Evolutionary conservation across 92 coral and sea anemone genomes (phyloP).

Genomic region (Micromussa lordhowensis): DNA sequence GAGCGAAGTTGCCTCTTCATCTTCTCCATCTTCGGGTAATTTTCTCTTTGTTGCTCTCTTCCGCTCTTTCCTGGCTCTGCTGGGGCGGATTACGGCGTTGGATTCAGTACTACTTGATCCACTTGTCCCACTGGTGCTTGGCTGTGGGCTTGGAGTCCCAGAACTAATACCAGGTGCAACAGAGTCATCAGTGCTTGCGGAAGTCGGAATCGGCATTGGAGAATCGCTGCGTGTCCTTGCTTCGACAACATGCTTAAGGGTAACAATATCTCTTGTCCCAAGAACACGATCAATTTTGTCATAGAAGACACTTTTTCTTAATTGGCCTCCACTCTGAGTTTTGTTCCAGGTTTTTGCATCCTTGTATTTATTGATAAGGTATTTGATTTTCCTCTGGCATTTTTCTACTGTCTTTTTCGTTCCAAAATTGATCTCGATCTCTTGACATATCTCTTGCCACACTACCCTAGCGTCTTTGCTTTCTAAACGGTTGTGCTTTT

Average conservation of each 20-base stretch:
- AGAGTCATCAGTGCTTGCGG: constrained; percentile 6
- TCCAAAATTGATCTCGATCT: constrained; percentile 24
- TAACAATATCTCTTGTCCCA: constrained; percentile 45
- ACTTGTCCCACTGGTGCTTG: constrained; percentile 22
- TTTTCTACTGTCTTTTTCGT: constrained; percentile 38
- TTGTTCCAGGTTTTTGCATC: constrained; percentile 56
- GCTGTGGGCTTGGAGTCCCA: constrained; percentile 27
- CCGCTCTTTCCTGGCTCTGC: constrained; percentile 22
- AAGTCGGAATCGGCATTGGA: constrained; percentile 8
- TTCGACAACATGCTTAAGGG: constrained; percentile 46
- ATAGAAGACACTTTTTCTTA: constrained; percentile 22
- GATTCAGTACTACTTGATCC: constrained; percentile 14
- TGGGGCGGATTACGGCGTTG: constrained; percentile 15
- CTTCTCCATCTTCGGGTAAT: constrained; percentile 23
- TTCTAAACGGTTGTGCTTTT: constrained; percentile 51
- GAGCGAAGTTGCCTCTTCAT: constrained; percentile 22
- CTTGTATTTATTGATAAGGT: constrained; percentile 38
- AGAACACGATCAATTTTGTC: constrained; percentile 54
- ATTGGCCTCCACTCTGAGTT: constrained; percentile 48
- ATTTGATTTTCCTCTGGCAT: constrained; percentile 51
- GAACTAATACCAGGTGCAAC: not conserved
- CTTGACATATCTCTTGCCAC: constrained; percentile 41
- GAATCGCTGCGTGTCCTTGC: constrained; percentile 9
- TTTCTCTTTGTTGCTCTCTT: constrained; percentile 22
- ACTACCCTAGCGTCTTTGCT: constrained; percentile 47